Percentiles rank a stretch among this genome's conserved stretches.
Evolutionary conservation across 2,888 invertebrate species (phyloP).

Genomic region (Napeogenes inachia): DNA sequence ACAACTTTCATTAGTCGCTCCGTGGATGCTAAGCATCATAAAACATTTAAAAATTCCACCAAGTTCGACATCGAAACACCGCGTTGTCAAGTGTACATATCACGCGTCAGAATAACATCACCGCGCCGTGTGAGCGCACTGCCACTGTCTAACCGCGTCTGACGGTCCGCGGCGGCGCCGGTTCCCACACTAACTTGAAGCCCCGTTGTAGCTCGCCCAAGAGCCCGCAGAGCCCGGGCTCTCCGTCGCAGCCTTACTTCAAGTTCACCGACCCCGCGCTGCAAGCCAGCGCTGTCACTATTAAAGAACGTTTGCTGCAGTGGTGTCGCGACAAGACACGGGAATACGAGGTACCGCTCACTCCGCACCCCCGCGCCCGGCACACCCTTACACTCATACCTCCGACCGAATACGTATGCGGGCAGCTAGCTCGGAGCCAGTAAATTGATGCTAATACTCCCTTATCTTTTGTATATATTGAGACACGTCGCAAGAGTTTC

Average conservation of each 20-base stretch:
- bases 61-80: not conserved
- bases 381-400: slow-evolving; percentile 32
- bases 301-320: slow-evolving; percentile 96
- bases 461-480: too few species aligned
- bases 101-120: slow-evolving; percentile 30
- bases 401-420: not conserved
- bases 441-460: too few species aligned
- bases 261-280: slow-evolving; percentile 94
- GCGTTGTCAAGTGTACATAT: not conserved
- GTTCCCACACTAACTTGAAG: slow-evolving; percentile 58
- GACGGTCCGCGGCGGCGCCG: slow-evolving; percentile 6
- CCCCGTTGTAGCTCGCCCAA: slow-evolving; percentile 84
- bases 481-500: too few species aligned
- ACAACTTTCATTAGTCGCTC: not conserved
- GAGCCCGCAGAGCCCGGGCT: slow-evolving; percentile 80
- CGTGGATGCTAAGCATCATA: not conserved
- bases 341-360: slow-evolving; percentile 92
- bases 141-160: slow-evolving; percentile 29
- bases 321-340: slow-evolving; percentile 98
- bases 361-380: slow-evolving; percentile 38
- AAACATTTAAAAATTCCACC: not conserved
- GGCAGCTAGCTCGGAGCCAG: not conserved
- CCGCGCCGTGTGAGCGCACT: slow-evolving; percentile 41
- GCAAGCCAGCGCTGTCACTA: slow-evolving; percentile 93
- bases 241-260: slow-evolving; percentile 86